phyloP scores from a whole-genome alignment of 2,888 invertebrate genomes.

The Thysanoteuthis rhombus region DNA sequence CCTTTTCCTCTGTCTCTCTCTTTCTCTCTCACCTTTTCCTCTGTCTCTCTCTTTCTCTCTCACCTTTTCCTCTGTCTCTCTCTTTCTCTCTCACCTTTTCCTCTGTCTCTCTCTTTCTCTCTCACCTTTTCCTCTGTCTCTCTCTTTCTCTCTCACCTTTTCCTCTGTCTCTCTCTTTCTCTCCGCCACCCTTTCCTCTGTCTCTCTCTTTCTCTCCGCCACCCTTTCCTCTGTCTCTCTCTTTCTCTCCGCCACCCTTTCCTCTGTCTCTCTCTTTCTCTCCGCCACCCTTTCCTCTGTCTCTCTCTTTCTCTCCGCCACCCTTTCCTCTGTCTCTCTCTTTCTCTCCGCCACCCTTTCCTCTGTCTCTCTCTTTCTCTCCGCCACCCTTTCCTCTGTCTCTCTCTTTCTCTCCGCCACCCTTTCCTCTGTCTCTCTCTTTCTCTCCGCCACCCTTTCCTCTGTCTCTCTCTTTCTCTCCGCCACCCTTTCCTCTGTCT shows the following conservation, averaged over 20 bases:
- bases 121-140: accelerated
- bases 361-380: background rate
- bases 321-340: background rate
- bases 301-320: background rate
- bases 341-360: background rate
- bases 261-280: background rate
- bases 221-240: background rate
- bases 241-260: no score
- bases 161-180: no score
- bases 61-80: background rate
- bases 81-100: background rate
- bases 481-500: no score
- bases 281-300: background rate
- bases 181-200: no score
- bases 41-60: background rate
- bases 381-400: background rate
- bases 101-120: no score
- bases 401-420: background rate
- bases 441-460: no score
- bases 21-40: background rate
- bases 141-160: background rate
- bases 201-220: no score
- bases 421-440: no score
- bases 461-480: no score
- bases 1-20: background rate